phyloP scores from a whole-genome alignment of 1,140 invertebrate species.

The Apocrypta bakeri region DNA sequence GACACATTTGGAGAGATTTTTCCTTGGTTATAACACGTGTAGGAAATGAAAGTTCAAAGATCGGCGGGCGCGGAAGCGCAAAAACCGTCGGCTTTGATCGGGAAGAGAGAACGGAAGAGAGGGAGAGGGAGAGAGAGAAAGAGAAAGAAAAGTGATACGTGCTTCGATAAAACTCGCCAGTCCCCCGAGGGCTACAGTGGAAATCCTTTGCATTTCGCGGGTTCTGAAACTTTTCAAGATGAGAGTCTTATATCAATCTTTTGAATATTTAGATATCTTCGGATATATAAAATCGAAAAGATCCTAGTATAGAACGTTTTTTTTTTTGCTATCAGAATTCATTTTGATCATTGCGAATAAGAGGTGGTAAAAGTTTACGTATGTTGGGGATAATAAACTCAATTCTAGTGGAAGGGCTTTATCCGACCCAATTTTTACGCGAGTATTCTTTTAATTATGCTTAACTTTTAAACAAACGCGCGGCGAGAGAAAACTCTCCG shows the following conservation, averaged over 20 bases:
- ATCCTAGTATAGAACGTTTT: too few relatives aligned
- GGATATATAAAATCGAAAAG: too few relatives aligned
- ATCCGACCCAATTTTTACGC: constrained; percentile 10
- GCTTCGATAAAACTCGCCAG: neutral
- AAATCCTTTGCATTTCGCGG: neutral
- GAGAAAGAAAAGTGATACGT: neutral
- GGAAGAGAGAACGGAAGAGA: too few relatives aligned
- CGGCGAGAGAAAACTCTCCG: neutral
- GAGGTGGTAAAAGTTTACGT: neutral
- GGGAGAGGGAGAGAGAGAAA: too few relatives aligned
- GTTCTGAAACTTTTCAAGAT: neutral
- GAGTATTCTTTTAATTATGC: constrained; percentile 41
- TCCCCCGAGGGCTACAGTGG: neutral
- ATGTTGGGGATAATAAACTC: constrained; percentile 18
- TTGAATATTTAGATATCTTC: too few relatives aligned
- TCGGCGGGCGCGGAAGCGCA: too few relatives aligned
- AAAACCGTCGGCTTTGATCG: neutral
- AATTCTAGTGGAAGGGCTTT: neutral
- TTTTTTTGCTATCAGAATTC: neutral
- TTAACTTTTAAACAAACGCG: constrained; percentile 18
- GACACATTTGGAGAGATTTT: neutral
- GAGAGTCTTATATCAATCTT: neutral
- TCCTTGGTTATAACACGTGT: neutral
- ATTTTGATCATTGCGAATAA: neutral
- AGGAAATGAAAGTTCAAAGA: neutral